Conservation (phyloP, 1,140 invertebrate genomes). For the Apis mellifera region Amel_HAv3.1 CM009935.2:3427001-3427500, state of each 20-base stretch:
- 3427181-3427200: slow-evolving; percentile 77
- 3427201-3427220: slow-evolving; percentile 73
- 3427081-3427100: slow-evolving; percentile 59
- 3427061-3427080: slow-evolving; percentile 13
- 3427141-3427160: slow-evolving; percentile 80
- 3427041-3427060: slow-evolving; percentile 54
- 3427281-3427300: too few relatives aligned
- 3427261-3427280: background rate
- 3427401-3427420: too few relatives aligned
- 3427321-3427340: too few relatives aligned
- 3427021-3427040: slow-evolving; percentile 58
- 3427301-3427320: too few relatives aligned
- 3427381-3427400: too few relatives aligned
- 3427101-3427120: slow-evolving; percentile 67
- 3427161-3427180: slow-evolving; percentile 73
- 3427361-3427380: too few relatives aligned
- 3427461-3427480: too few relatives aligned
- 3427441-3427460: too few relatives aligned
- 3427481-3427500: too few relatives aligned
- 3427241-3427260: background rate
- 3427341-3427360: too few relatives aligned
- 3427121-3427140: slow-evolving; percentile 58
- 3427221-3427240: slow-evolving; percentile 57
- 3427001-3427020: slow-evolving; percentile 65
- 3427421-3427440: too few relatives aligned